Evolutionary conservation across 2,113 vertebrate genomes (phyloP), one percentile per base, ranked within the genome.

Genomic region (Fregetta grallaria): DNA sequence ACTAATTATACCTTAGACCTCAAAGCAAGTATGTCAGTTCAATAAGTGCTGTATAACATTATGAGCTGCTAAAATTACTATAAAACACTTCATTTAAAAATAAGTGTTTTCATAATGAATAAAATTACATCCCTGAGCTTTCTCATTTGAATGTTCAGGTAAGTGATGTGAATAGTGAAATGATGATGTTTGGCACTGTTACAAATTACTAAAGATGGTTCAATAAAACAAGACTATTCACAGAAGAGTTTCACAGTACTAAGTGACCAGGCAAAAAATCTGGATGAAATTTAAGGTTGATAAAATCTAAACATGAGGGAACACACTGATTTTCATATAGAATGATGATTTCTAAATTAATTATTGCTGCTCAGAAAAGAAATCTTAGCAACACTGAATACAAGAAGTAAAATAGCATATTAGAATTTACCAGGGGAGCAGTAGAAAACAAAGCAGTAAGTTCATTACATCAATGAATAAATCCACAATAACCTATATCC

Each of bases 71-170:
- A 70, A 94, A 95, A 91, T 75, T 49, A 56, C 38, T 89, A 32
- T 77, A 75, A 96, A 93, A 38, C 44, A 82, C 36, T 82, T 95
- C 17, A 75, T 90, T 93, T 78, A 85, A 90, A 90, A 92, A 78
- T 55, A 94, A 79, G 21, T 61, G 27, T 72, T 88, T 66, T 88
- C 32, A 61, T 76, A 66, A 92, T 68, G 34, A 91, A 88, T 79
- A 79, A 93, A 93, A 93, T 88, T 88, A 79, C 1, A 4, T 75
- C 34, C 56, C 61, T 71, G 61, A 74, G 20, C 15, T 95, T 88
- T 78, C 66, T 88, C 8, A 68, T 90, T 76, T 95, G 27, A 94
- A 90, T 76, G 23, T 75, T 93, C 88, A 90, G 49, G 58, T 82
- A 82, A 78, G 61, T 63, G 42, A 87, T 75, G n/a, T 91, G 81